These are phyloP conservation scores for Hipposideros armiger DNA, from an alignment of 2,113 vertebrate species.

Conservation along the genomic window DNA sequence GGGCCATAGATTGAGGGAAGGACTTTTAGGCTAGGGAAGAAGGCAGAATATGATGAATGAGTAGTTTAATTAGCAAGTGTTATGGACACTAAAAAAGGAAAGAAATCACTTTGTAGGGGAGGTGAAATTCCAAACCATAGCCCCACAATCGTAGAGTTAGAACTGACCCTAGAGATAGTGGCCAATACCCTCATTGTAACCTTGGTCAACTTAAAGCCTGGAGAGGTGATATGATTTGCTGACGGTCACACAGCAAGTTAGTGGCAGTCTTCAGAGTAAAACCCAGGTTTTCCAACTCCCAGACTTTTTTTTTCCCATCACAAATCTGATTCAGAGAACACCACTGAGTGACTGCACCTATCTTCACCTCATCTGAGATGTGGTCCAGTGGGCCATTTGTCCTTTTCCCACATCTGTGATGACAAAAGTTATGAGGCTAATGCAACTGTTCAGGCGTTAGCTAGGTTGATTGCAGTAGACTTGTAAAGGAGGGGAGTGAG, in stretches of 20 bases:
- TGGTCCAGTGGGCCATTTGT: not conserved
- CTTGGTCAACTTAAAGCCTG: not conserved
- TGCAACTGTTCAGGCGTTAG: not conserved
- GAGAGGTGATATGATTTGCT: not conserved
- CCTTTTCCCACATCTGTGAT: not conserved
- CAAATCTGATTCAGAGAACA: slow-evolving; percentile 1
- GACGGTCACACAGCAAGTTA: not conserved
- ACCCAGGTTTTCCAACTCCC: not conserved
- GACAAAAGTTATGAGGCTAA: slow-evolving; percentile 24
- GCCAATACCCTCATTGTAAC: not conserved
- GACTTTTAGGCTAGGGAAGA: not conserved
- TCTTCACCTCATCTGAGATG: not conserved
- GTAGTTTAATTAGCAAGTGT: not conserved
- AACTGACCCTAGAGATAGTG: not conserved
- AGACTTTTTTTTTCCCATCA: not conserved
- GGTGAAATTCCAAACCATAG: not conserved
- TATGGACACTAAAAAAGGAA: not conserved
- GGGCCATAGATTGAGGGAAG: not conserved
- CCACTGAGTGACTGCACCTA: not conserved
- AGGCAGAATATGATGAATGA: not conserved
- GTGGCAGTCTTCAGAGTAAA: not conserved
- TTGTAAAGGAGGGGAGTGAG: not conserved
- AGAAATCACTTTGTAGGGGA: not conserved
- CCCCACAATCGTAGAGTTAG: not conserved
- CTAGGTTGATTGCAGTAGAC: slow-evolving; percentile 6